Evolutionary conservation across 2,888 invertebrate species (phyloP), one percentile per base, ranked within the genome.

Genomic region (Aphodius granarius): DNA sequence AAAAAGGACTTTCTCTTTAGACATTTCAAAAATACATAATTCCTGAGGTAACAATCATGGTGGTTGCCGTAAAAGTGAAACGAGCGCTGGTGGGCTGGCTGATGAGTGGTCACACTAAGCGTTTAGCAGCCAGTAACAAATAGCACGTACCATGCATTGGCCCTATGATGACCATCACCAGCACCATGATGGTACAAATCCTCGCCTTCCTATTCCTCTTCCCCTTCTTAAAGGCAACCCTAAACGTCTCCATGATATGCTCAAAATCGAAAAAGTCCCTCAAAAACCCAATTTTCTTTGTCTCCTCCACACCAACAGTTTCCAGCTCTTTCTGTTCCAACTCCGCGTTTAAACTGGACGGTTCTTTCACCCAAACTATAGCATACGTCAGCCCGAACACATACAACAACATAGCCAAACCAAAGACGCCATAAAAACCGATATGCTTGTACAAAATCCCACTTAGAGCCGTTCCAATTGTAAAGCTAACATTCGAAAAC

Each of bases 81-180:
- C n/a, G n/a, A n/a, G n/a, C n/a, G n/a, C n/a, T n/a, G n/a, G n/a
- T n/a, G n/a, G n/a, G n/a, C n/a, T n/a, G n/a, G n/a, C n/a, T n/a
- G n/a, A n/a, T n/a, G n/a, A n/a, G n/a, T n/a, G n/a, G n/a, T n/a
- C n/a, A n/a, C n/a, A n/a, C n/a, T n/a, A n/a, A n/a, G n/a, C n/a
- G n/a, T n/a, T n/a, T n/a, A n/a, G 3, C 5, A 65, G 3, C 5
- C 5, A 65, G 15, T 9, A 65, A 65, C 43, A 43, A 23, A 9
- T 43, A 3, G 0, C 18, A 76, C 91, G 90, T 85, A 94, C 94
- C 94, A 83, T 94, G 94, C 85, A 94, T 89, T 0, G 94, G 94
- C 21, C 94, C 94, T 81, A 94, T 93, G 78, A 94, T 93, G 66
- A 94, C 94, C 89, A 94, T 94, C 23, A 94, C 91, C 43, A 94